Base-by-base conservation (phyloP, 1,140 invertebrate species). In the Apis laboriosa region DNA sequence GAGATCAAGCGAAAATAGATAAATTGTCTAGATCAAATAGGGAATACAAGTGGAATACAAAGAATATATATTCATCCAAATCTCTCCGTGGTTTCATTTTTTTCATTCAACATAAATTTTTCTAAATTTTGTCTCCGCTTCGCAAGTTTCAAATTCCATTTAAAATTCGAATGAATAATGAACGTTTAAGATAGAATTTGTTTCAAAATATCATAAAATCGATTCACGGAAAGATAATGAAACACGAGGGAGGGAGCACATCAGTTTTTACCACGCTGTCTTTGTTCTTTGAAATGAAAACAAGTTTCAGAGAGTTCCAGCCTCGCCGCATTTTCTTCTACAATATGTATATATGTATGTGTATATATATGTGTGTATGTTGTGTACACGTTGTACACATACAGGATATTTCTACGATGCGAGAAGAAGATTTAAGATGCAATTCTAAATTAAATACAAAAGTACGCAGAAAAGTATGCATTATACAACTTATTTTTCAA, bases 241-340 rank as follows among this genome's bases (percentile, higher is more conserved):
- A 4, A 43, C 34, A 43, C 5, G 34, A 0, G 34, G 34, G 34
- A 34, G 5, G 34, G 34, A 5, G 34, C 34, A 43, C 5, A 43
- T 64, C n/a, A 78, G 71, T 60, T 34, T n/a, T 70, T 70, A 83
- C 64, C 60, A 60, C 75, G 24, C 55, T 81, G 60, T 81, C 68
- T 9, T 43, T 43, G 34, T 71, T 55, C 55, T 53, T 81, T 81
- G 9, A 68, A 11, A 19, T 28, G 55, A 12, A 58, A 68, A 76
- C 19, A 80, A 76, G 64, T 68, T 76, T 76, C 80, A 81, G 75
- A 77, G 74, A 78, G 55, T 77, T 83, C 75, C 75, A 78, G 66
- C 80, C 80, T 83, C 81, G 43, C 75, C 80, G 66, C 66, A 24
- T 21, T 83, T 83, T 56, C 64, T 71, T 55, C 51, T 78, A 71